These are phyloP conservation scores for Melanaphis sacchari DNA, from an alignment of 1,140 invertebrate genomes.

Conservation along the genomic window DNA sequence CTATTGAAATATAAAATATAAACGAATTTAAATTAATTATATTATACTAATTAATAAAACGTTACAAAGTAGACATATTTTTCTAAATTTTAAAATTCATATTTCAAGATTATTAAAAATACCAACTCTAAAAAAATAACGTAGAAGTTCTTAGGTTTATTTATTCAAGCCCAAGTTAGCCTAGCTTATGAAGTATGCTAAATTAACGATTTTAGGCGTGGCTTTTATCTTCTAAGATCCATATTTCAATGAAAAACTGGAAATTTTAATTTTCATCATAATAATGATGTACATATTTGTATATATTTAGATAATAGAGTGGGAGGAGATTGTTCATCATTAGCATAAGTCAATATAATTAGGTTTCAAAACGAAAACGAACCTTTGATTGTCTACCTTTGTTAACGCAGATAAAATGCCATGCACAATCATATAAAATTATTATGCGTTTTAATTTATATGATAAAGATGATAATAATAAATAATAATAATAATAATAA, in stretches of 20 bases:
- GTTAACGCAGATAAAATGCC: not conserved
- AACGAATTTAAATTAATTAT: not conserved
- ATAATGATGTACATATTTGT: not conserved
- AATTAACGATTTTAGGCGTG: not conserved
- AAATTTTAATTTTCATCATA: not conserved
- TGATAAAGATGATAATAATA: not conserved
- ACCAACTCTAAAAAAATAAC: not conserved
- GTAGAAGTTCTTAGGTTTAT: not conserved
- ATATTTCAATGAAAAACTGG: not conserved
- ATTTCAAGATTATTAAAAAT: not conserved
- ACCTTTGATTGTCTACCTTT: not conserved
- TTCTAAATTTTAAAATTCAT: not conserved
- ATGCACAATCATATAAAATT: not conserved
- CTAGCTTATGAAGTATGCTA: not conserved
- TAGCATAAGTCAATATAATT: not conserved
- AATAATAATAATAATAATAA: not conserved
- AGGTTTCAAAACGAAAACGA: not conserved
- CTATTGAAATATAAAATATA: not conserved
- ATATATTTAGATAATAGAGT: not conserved
- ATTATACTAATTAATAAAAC: not conserved
- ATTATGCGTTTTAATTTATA: not conserved
- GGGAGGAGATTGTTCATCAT: not conserved
- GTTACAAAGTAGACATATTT: not conserved
- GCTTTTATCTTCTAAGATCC: not conserved
- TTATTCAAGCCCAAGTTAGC: not conserved